Evolutionary conservation across 2,797 vertebrate species (phyloP), one percentile per base, ranked within the genome.

Genomic region (Molossus alvarezi): DNA sequence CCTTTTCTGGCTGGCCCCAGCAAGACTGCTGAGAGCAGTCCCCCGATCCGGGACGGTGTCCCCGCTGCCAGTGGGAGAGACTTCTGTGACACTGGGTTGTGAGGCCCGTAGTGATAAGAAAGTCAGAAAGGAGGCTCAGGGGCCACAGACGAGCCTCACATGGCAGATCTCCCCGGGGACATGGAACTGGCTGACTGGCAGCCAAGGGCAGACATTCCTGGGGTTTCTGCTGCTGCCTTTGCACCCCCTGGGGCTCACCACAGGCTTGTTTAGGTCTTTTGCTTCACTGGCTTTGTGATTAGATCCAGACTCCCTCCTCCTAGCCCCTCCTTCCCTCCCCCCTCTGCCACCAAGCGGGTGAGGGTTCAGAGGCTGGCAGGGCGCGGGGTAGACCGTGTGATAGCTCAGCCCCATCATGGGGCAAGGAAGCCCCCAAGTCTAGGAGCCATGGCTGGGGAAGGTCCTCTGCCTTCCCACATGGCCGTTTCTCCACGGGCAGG

Each of bases 121-220:
- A 27, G 72, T 92, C 88, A 92, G 75, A 79, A 57, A 79, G 27
- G 64, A 82, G 29, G 21, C 6, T n/a, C 85, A 51, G 45, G 67
- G 67, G 48, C 64, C 60, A 51, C 20, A 90, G 69, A 37, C 51
- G 15, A 48, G 48, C 57, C 51, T 51, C 15, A 25, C 23, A 65
- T 45, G 79, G 71, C 67, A 94, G 53, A 88, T 45, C 53, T 90
- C 84, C 80, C 25, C 75, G 53, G 57, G 83, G 90, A 76, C 20
- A 18, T 0, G 5, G 55, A 92, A 55, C 9, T 29, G 55, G 64
- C 17, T 82, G 57, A 71, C 33, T 57, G 75, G 48, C 33, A 75
- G 37, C 37, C 3, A 1, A 25, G 12, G 81, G 9, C 53, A 75
- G 64, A 76, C 83, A 91, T 53, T 91, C 27, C 21, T 81, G 84